Percentiles rank a stretch among this genome's conserved stretches.
These are phyloP conservation scores for Lithophane semibrunnea DNA, from an alignment of 2,888 invertebrate genomes.

Conservation along the genomic window DNA sequence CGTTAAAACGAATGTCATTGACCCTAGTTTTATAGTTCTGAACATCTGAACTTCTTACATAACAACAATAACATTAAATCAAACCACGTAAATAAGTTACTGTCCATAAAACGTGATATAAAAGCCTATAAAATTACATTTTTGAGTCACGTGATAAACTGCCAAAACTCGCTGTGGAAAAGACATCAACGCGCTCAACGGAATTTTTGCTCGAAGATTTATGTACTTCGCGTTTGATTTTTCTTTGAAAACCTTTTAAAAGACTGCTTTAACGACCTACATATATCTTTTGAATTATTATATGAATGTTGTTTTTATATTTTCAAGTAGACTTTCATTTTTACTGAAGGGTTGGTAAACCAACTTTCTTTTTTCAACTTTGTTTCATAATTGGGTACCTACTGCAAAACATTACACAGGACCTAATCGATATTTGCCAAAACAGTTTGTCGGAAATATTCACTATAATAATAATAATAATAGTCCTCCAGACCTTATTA, in stretches of 20 bases:
- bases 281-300: not conserved
- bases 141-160: constrained; percentile 12
- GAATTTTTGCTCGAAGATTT: not conserved
- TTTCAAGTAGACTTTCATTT: not conserved
- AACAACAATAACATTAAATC: constrained; percentile 50
- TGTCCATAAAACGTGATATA: constrained; percentile 44
- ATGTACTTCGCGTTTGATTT: not conserved
- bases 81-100: constrained; percentile 48
- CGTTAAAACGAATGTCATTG: constrained; percentile 19
- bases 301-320: not conserved
- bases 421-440: not conserved
- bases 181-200: constrained; percentile 58
- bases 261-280: not conserved
- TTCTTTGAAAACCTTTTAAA: constrained; percentile 18
- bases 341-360: not conserved
- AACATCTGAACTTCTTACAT: constrained; percentile 35
- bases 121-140: constrained; percentile 13
- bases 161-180: constrained; percentile 32
- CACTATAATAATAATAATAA: too few species aligned
- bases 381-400: not conserved
- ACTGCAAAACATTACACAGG: not conserved
- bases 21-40: constrained; percentile 1
- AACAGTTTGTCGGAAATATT: not conserved
- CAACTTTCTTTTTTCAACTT: not conserved
- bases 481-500: too few species aligned